A percentile compares a stretch with the other conserved stretches of the same genome.
These are phyloP conservation scores for Trypoxylus dichotomus DNA, from an alignment of 1,140 invertebrate genomes.

Conservation along the genomic window DNA sequence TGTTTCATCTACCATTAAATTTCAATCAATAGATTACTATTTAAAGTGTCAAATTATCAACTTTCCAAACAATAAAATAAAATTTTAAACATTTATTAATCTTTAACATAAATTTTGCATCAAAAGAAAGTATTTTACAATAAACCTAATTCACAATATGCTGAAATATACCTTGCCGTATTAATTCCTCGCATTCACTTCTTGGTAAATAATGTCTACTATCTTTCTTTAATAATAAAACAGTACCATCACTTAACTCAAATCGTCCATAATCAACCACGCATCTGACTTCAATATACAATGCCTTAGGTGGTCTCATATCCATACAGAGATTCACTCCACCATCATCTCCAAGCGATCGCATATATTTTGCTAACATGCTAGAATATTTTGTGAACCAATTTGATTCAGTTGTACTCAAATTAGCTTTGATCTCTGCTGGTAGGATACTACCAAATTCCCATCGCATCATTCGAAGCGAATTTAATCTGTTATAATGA, in stretches of 20 bases:
- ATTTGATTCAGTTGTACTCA: conserved; percentile 79
- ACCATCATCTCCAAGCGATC: conserved; percentile 74
- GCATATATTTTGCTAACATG: conserved; percentile 87
- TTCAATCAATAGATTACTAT: too few relatives aligned
- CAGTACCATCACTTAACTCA: conserved; percentile 90
- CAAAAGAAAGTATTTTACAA: not conserved
- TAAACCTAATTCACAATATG: conserved; percentile 59
- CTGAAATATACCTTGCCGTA: conserved; percentile 88
- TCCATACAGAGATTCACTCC: conserved; percentile 85
- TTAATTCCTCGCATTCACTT: conserved; percentile 86
- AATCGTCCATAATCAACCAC: conserved; percentile 90
- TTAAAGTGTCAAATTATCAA: too few relatives aligned
- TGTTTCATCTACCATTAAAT: too few relatives aligned
- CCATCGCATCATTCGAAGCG: conserved; percentile 85
- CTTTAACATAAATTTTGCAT: too few relatives aligned
- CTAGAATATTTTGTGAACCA: conserved; percentile 91
- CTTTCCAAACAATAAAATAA: too few relatives aligned
- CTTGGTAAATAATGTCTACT: conserved; percentile 89
- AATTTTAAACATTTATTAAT: too few relatives aligned
- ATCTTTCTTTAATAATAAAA: conserved; percentile 87
- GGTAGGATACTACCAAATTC: conserved; percentile 91
- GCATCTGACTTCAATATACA: conserved; percentile 91
- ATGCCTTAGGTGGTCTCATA: conserved; percentile 86
- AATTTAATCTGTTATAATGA: conserved; percentile 79
- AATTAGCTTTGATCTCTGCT: conserved; percentile 75